These are phyloP conservation scores for Mormyrus lacerda DNA, from an alignment of 2,113 vertebrate species.

Conservation along the genomic window DNA sequence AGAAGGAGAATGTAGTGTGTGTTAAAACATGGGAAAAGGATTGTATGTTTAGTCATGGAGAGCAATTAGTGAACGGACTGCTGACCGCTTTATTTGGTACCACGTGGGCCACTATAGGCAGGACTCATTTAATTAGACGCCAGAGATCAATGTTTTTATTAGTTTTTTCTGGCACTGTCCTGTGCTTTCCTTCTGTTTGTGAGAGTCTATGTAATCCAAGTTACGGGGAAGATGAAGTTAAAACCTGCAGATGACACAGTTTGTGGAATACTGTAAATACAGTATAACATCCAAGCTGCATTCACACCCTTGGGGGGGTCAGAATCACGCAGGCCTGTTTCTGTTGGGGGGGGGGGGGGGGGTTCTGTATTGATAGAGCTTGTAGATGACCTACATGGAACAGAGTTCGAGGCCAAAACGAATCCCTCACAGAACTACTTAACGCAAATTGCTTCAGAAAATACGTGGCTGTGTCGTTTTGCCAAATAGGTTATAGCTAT, in stretches of 20 bases:
- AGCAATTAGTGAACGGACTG: background rate
- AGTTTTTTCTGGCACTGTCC: background rate
- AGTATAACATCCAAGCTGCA: background rate
- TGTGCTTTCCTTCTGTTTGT: background rate
- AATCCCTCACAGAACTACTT: background rate
- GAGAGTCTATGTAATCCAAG: background rate
- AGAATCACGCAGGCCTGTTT: background rate
- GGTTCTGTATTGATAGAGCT: background rate
- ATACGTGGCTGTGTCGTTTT: background rate
- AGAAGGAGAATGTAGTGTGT: background rate
- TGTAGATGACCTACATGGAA: background rate
- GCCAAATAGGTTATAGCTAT: background rate
- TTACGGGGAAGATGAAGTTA: background rate
- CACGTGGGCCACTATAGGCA: background rate
- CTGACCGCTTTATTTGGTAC: background rate
- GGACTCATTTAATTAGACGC: background rate
- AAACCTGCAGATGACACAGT: background rate
- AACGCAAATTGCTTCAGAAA: background rate
- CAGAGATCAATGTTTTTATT: background rate
- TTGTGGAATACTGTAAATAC: background rate
- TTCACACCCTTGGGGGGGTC: background rate
- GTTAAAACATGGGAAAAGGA: background rate
- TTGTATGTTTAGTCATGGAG: background rate
- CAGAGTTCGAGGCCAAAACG: background rate
- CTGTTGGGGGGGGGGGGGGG: background rate